A percentile compares a stretch with the other conserved stretches of the same genome.
Conservation (phyloP, 2,888 invertebrate genomes). For the Agrochola macilenta region DNA sequence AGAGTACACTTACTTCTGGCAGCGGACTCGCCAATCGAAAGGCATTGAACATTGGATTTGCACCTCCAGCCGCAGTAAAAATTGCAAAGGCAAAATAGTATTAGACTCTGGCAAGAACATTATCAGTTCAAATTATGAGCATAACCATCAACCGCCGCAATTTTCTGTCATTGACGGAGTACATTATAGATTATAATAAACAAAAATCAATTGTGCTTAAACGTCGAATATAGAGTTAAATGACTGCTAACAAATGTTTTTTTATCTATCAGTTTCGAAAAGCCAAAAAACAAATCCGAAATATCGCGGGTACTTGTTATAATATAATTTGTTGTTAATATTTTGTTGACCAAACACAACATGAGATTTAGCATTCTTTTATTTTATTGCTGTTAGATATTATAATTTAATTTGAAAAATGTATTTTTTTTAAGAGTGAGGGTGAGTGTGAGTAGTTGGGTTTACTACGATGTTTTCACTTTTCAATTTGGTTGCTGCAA, state of each 20-base stretch:
- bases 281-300: background rate
- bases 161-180: conserved; percentile 31
- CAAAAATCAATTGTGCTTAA: no score
- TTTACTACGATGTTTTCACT: no score
- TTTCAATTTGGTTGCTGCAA: background rate
- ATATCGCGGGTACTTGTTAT: background rate
- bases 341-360: background rate
- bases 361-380: background rate
- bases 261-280: background rate
- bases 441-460: no score
- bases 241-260: background rate
- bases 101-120: conserved; percentile 6
- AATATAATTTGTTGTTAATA: background rate
- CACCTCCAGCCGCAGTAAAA: conserved; percentile 34
- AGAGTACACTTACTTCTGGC: conserved; percentile 29
- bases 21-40: background rate
- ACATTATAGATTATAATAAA: conserved; percentile 17
- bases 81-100: conserved; percentile 34
- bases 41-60: conserved; percentile 30
- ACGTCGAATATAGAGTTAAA: background rate
- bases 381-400: background rate
- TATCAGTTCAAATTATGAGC: conserved; percentile 7
- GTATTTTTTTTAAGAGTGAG: no score
- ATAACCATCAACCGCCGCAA: conserved; percentile 28
- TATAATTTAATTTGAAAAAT: background rate